phyloP scores from a whole-genome alignment of 2,797 vertebrate genomes.

The Molothrus ater region DNA sequence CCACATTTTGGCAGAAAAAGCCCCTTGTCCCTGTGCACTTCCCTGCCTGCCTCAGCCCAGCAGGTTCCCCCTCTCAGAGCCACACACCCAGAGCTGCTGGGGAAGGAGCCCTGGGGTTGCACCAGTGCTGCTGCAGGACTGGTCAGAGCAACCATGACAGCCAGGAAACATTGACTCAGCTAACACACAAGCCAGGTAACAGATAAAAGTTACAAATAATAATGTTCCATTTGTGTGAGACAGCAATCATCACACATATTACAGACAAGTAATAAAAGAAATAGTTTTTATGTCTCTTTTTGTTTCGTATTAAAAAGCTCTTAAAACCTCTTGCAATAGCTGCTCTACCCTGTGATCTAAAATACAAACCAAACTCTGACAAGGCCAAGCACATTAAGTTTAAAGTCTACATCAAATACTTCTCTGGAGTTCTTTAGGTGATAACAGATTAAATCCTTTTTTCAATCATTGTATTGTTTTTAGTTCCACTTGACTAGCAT shows the following conservation, averaged over 20 bases:
- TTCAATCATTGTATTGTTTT: background rate
- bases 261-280: background rate
- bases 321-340: background rate
- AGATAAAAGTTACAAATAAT: background rate
- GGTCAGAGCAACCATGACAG: accelerated
- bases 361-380: background rate
- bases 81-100: background rate
- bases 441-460: background rate
- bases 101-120: background rate
- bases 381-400: background rate
- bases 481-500: background rate
- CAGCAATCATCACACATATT: background rate
- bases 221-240: background rate
- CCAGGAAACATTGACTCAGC: background rate
- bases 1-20: background rate
- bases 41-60: background rate
- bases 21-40: background rate
- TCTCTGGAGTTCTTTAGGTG: background rate
- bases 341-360: background rate
- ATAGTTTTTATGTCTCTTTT: background rate
- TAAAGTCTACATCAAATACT: background rate
- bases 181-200: background rate
- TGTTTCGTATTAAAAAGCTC: background rate
- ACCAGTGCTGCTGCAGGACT: background rate
- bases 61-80: background rate